Conservation (phyloP, 1,140 invertebrate species). For the Pseudoatta argentina region DNA sequence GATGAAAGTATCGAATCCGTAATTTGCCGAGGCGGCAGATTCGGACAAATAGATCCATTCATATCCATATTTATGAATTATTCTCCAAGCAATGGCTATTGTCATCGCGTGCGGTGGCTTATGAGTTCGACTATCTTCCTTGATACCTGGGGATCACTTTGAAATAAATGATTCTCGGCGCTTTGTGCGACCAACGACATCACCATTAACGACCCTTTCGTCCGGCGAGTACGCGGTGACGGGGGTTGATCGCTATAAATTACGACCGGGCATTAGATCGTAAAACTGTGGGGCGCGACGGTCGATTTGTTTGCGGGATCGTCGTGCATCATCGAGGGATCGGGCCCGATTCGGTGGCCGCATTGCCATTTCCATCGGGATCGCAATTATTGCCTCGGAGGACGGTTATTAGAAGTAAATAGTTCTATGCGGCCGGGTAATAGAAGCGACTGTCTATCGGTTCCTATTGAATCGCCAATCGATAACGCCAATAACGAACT, state of each 20-base stretch:
- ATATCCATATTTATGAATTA: slow-evolving; percentile 59
- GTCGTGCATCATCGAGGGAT: slow-evolving; percentile 60
- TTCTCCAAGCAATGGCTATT: slow-evolving; percentile 31
- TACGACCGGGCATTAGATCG: slow-evolving; percentile 64
- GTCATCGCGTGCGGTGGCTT: slow-evolving; percentile 60
- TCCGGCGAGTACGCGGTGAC: slow-evolving; percentile 22
- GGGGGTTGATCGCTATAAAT: slow-evolving; percentile 70
- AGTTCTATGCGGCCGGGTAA: slow-evolving; percentile 27
- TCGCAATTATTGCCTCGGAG: slow-evolving; percentile 63
- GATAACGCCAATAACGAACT: slow-evolving; percentile 45
- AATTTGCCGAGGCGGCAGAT: slow-evolving; percentile 4
- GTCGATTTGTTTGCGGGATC: slow-evolving; percentile 67
- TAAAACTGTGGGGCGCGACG: slow-evolving; percentile 59
- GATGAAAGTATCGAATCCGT: background rate
- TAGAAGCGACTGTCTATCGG: slow-evolving; percentile 38
- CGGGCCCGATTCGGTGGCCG: slow-evolving; percentile 58
- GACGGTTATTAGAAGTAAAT: slow-evolving; percentile 64
- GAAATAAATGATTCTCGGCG: slow-evolving; percentile 59
- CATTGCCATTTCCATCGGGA: slow-evolving; percentile 38
- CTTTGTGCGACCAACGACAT: slow-evolving; percentile 42
- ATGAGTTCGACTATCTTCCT: slow-evolving; percentile 51
- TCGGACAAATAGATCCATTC: slow-evolving; percentile 33
- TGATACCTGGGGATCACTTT: slow-evolving; percentile 33
- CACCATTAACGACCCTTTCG: slow-evolving; percentile 53
- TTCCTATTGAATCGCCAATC: slow-evolving; percentile 46